A percentile compares a stretch with the other conserved stretches of the same genome.
Conservation (phyloP, 2,113 vertebrate genomes). For the Esox niger region DNA sequence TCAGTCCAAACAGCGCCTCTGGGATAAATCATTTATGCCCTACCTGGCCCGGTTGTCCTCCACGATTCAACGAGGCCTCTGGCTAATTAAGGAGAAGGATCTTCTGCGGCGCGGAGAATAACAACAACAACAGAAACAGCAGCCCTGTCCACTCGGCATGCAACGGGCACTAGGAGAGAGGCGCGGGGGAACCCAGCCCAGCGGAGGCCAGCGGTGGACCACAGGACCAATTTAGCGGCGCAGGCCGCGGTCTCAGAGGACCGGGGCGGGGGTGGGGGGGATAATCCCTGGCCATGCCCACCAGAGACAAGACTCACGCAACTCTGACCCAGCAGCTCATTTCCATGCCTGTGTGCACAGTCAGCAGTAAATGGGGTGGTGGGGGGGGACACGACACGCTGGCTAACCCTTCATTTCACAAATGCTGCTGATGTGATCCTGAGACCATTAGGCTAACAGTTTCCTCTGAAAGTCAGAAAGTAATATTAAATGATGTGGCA, state of each 20-base stretch:
- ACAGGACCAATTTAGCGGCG: constrained; percentile 60
- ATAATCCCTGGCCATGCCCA: constrained; percentile 64
- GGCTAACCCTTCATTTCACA: constrained; percentile 51
- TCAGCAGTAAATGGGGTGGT: constrained; percentile 55
- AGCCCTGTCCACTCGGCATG: constrained; percentile 42
- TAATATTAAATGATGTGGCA: constrained; percentile 57
- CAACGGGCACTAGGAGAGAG: constrained; percentile 24
- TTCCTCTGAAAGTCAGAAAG: constrained; percentile 52
- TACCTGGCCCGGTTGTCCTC: constrained; percentile 64
- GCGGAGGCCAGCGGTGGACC: constrained; percentile 26
- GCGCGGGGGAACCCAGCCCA: not conserved
- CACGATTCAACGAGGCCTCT: constrained; percentile 64
- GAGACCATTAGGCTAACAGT: constrained; percentile 55
- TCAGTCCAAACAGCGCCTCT: constrained; percentile 64
- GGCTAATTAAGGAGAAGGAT: constrained; percentile 71
- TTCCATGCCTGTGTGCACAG: constrained; percentile 62
- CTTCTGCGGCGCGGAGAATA: constrained; percentile 46
- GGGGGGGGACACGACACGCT: not conserved
- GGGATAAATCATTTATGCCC: constrained; percentile 74
- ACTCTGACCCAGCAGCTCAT: constrained; percentile 51
- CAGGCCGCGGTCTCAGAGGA: constrained; percentile 52
- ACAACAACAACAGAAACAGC: constrained; percentile 45
- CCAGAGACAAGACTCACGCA: constrained; percentile 46
- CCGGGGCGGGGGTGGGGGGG: constrained; percentile 47
- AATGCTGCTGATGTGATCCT: constrained; percentile 56